Percentiles rank a stretch among this genome's conserved stretches.
phyloP scores from a whole-genome alignment of 2,888 invertebrate species.

The Pandemis corylana region DNA sequence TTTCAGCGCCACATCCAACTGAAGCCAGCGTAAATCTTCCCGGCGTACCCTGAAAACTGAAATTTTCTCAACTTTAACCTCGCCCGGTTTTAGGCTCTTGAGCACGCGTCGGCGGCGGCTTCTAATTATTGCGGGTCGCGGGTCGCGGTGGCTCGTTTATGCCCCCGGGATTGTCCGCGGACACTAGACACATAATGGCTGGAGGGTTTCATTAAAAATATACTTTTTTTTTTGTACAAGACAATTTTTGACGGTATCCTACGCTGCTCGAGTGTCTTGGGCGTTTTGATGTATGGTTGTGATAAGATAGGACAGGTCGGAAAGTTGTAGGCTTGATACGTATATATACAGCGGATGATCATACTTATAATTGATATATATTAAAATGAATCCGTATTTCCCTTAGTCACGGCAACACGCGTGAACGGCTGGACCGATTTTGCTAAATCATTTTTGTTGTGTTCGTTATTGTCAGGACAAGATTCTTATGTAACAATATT shows the following conservation, averaged over 20 bases:
- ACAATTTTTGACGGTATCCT: not conserved
- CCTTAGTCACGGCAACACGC: too few species aligned
- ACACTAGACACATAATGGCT: not conserved
- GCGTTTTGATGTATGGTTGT: not conserved
- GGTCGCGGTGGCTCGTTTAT: constrained; percentile 3
- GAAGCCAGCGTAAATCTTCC: too few species aligned
- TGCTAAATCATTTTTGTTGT: too few species aligned
- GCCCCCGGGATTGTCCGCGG: constrained; percentile 8
- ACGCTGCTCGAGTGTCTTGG: not conserved
- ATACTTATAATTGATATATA: too few species aligned
- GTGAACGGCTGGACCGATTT: too few species aligned
- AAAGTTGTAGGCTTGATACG: too few species aligned
- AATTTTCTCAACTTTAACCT: constrained; percentile 44
- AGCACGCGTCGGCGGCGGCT: constrained; percentile 58
- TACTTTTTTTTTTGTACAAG: not conserved
- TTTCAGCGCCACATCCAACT: too few species aligned
- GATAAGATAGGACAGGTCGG: too few species aligned
- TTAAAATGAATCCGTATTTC: too few species aligned
- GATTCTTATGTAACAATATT: too few species aligned
- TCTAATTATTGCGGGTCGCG: constrained; percentile 55
- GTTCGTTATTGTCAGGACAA: too few species aligned
- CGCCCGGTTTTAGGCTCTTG: constrained; percentile 52
- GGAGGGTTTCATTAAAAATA: constrained; percentile 5
- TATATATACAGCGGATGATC: too few species aligned
- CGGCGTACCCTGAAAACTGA: constrained; percentile 45